Percentiles rank a stretch among this genome's conserved stretches.
Conservation (phyloP, 2,797 vertebrate genomes). For the Delichon dasypus region DNA sequence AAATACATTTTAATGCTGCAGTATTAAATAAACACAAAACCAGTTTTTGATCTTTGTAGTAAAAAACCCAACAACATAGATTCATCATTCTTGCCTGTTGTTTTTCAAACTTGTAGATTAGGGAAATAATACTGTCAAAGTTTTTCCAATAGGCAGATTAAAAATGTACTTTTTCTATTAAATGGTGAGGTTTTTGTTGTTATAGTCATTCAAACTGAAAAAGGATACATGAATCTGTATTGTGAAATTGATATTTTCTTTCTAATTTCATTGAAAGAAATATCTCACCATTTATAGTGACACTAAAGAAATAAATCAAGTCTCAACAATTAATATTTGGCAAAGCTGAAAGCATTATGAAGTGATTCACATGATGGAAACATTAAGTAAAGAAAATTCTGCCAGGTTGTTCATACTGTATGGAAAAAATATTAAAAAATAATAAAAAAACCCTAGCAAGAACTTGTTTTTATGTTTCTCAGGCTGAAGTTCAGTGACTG, state of each 20-base stretch:
- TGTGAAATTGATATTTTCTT: not conserved
- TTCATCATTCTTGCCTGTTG: not conserved
- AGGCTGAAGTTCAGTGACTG: not conserved
- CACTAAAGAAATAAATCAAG: not conserved
- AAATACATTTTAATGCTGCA: not conserved
- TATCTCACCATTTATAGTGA: not conserved
- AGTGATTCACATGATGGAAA: not conserved
- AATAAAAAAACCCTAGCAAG: not conserved
- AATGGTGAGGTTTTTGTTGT: not conserved
- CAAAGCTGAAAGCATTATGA: not conserved
- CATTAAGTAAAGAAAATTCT: not conserved
- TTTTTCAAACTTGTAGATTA: not conserved
- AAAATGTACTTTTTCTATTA: not conserved
- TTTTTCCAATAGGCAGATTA: not conserved
- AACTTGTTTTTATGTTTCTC: not conserved
- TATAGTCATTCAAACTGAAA: not conserved
- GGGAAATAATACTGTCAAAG: not conserved
- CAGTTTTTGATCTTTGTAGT: not conserved
- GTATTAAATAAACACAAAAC: not conserved
- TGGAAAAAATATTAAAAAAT: not conserved
- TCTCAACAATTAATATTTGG: not conserved
- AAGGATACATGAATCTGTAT: not conserved
- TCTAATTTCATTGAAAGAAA: not conserved
- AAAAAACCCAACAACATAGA: not conserved
- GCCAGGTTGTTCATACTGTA: not conserved